Conservation (phyloP, 2,888 invertebrate genomes). For the Diloba caeruleocephala region DNA sequence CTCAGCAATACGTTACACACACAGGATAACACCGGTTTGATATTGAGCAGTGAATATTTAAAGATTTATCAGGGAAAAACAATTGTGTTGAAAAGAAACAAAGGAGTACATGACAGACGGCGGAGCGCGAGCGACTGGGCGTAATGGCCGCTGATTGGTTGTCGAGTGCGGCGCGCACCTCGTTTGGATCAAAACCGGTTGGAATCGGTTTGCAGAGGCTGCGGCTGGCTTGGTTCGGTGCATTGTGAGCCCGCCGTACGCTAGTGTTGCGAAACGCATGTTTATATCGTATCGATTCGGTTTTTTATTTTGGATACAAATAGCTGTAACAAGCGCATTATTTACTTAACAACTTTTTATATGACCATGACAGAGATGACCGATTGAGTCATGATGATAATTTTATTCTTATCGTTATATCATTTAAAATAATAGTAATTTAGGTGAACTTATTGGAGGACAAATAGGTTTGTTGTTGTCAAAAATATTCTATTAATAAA, state of each 20-base stretch:
- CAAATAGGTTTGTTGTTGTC: too few relatives aligned
- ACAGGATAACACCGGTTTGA: conserved; percentile 66
- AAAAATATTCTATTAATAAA: too few relatives aligned
- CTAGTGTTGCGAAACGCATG: conserved; percentile 72
- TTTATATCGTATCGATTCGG: conserved; percentile 48
- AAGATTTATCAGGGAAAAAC: conserved; percentile 63
- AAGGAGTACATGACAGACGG: conserved; percentile 65
- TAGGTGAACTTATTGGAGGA: too few relatives aligned
- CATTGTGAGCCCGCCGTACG: conserved; percentile 64
- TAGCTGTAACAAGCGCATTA: not conserved
- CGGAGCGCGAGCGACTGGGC: conserved; percentile 75
- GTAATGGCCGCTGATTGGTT: conserved; percentile 81
- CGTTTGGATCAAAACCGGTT: conserved; percentile 84
- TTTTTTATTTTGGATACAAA: conserved; percentile 13
- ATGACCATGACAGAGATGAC: too few relatives aligned
- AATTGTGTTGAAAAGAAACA: conserved; percentile 61
- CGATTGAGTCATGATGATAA: too few relatives aligned
- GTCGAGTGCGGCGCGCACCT: conserved; percentile 75
- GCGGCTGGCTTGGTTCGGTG: conserved; percentile 82
- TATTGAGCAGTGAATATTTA: conserved; percentile 46
- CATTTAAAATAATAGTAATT: too few relatives aligned
- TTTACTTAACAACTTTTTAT: too few relatives aligned
- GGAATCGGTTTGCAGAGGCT: conserved; percentile 81
- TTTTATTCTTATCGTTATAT: too few relatives aligned
- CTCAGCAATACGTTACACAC: conserved; percentile 38